These are phyloP conservation scores for Cuniculus paca DNA, from an alignment of 2,797 vertebrate species.

Conservation along the genomic window DNA sequence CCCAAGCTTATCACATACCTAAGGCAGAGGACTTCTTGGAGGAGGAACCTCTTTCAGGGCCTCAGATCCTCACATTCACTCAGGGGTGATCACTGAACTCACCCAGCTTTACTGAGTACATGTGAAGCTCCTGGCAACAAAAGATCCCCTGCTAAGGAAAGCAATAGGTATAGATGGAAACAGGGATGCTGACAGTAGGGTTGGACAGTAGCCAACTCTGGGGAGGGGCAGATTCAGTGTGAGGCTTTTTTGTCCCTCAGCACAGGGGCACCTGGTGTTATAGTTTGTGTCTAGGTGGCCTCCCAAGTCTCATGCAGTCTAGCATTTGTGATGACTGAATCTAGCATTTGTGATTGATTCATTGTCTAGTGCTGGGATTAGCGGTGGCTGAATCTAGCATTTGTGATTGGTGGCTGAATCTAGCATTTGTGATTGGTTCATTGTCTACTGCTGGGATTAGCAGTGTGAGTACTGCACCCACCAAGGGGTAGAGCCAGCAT, in stretches of 20 bases:
- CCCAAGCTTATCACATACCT: not conserved
- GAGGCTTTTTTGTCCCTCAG: not conserved
- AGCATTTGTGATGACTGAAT: too few species aligned
- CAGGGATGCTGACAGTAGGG: not conserved
- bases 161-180: not conserved
- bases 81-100: not conserved
- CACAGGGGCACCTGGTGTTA: not conserved
- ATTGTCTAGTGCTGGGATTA: too few species aligned
- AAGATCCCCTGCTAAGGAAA: not conserved
- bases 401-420: too few species aligned
- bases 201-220: not conserved
- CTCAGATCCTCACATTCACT: not conserved
- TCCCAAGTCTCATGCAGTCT: too few species aligned
- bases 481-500: too few species aligned
- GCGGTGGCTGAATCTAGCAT: too few species aligned
- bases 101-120: not conserved
- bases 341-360: too few species aligned
- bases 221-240: not conserved
- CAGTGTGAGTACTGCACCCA: too few species aligned
- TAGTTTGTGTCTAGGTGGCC: too few species aligned
- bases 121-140: not conserved
- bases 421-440: too few species aligned
- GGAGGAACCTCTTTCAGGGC: not conserved
- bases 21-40: not conserved
- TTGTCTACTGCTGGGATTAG: too few species aligned